These are phyloP conservation scores for Psettodes erumei DNA, from an alignment of 2,113 vertebrate species.

Conservation along the genomic window DNA sequence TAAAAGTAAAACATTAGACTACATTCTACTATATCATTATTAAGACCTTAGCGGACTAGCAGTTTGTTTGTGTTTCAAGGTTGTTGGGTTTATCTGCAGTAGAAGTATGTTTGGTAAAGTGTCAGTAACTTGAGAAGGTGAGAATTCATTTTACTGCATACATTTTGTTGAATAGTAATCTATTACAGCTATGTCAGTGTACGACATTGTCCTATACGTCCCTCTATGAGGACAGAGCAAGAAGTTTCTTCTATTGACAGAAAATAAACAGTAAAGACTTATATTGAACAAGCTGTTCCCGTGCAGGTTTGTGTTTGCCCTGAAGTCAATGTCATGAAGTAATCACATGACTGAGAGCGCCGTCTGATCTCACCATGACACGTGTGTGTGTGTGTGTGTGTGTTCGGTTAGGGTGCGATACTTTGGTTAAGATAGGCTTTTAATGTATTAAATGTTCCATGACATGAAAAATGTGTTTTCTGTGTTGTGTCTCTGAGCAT, in stretches of 20 bases:
- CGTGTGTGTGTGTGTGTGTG: not conserved
- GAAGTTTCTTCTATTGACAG: not conserved
- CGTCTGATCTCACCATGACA: not conserved
- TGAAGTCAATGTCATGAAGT: not conserved
- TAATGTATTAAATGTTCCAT: constrained; percentile 1
- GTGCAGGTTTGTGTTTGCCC: not conserved
- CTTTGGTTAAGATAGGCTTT: not conserved
- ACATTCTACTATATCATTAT: not conserved
- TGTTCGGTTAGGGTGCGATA: too few relatives aligned
- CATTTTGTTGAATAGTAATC: not conserved
- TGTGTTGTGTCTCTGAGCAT: not conserved
- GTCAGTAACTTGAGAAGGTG: not conserved
- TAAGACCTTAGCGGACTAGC: not conserved
- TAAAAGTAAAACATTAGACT: not conserved
- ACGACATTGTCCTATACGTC: not conserved
- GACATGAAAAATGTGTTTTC: not conserved
- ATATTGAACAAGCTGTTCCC: not conserved
- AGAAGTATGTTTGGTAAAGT: not conserved
- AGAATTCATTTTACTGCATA: not conserved
- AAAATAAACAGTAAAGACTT: not conserved
- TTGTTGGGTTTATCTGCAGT: not conserved
- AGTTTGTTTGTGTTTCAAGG: constrained; percentile 7
- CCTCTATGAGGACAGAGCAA: not conserved
- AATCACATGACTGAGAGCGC: constrained; percentile 1
- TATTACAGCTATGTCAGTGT: not conserved